phyloP scores from a whole-genome alignment of 2,888 invertebrate species.

The Eudasyphora cyanicolor region DNA sequence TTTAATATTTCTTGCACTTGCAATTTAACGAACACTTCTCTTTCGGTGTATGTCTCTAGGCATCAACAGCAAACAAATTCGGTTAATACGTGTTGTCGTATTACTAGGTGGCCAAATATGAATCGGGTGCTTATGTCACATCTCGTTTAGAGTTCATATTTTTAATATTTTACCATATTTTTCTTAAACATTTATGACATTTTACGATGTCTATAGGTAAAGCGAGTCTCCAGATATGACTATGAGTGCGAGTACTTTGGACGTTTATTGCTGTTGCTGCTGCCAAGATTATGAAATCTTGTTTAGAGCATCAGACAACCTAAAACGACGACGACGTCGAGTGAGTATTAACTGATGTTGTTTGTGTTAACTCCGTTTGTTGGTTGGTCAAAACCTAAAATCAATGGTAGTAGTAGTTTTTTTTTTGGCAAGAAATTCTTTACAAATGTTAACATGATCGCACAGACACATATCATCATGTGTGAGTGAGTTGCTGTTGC shows the following conservation, averaged over 20 bases:
- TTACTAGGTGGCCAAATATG: slow-evolving; percentile 40
- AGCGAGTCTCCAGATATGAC: background rate
- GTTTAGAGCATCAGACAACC: slow-evolving; percentile 27
- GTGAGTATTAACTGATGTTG: background rate
- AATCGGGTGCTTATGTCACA: slow-evolving; percentile 40
- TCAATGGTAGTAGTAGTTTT: background rate
- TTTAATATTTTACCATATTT: slow-evolving; percentile 24
- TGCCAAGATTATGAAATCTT: slow-evolving; percentile 50
- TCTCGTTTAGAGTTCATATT: slow-evolving; percentile 41
- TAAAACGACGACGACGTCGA: no score
- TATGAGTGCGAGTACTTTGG: background rate
- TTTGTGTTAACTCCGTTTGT: no score
- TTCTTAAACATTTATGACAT: slow-evolving; percentile 50
- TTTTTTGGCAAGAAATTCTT: slow-evolving; percentile 36
- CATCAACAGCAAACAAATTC: slow-evolving; percentile 21
- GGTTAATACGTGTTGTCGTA: slow-evolving; percentile 8
- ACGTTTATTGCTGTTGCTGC: slow-evolving; percentile 5
- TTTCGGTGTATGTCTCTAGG: background rate
- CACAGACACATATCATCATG: background rate
- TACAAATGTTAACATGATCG: slow-evolving; percentile 57
- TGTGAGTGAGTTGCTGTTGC: background rate
- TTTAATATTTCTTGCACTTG: no score
- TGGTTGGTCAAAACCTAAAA: slow-evolving; percentile 53
- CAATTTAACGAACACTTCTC: background rate
- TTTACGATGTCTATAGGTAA: slow-evolving; percentile 30